Base-by-base conservation (phyloP, 2,113 vertebrate genomes). In the Pitta sordida region DNA sequence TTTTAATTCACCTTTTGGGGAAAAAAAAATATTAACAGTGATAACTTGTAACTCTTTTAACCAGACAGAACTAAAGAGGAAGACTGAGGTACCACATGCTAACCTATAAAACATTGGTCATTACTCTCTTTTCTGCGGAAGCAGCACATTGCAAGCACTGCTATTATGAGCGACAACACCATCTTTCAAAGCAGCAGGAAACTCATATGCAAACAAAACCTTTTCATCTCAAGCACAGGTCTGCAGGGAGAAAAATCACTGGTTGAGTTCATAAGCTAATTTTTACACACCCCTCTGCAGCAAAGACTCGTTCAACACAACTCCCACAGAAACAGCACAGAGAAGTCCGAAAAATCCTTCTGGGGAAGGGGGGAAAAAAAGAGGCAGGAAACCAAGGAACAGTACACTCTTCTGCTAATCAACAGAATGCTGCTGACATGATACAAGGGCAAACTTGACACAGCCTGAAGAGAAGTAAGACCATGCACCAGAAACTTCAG, bases 391-490 rank as follows among this genome's bases (percentile, higher is more conserved):
- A 94, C 24, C 87, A 85, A 82, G 32, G 17, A 84, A 91, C 37
- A 76, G 27, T 74, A 80, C 22, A 39, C 48, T 82, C 78, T 83
- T 76, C 68, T 88, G 79, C 59, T 91, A 23, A 67, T 92, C 63
- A 67, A 59, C 39, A 74, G n/a, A 86, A 70, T 4, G 48, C 63
- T 64, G 76, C 63, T 91, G 91, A 89, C 82, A 86, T 65, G 81
- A 86, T 79, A 18, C 29, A 92, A 79, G 59, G 20, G 75, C 62
- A 83, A 39, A 34, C 59, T 90, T 90, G 71, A 90, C 85, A 92
- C 19, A 95, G 94, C 44, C 15, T 48, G 44, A 39, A 83, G 68
- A 95, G 75, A 91, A 94, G 75, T 10, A 91, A 88, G 68, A 94
- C 67, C 16, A 26, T 1, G 20, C 44, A 83, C 20, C 48, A 95